Evolutionary conservation across 2,113 vertebrate genomes (phyloP).

Genomic region (Ivindomyrus marchei): DNA sequence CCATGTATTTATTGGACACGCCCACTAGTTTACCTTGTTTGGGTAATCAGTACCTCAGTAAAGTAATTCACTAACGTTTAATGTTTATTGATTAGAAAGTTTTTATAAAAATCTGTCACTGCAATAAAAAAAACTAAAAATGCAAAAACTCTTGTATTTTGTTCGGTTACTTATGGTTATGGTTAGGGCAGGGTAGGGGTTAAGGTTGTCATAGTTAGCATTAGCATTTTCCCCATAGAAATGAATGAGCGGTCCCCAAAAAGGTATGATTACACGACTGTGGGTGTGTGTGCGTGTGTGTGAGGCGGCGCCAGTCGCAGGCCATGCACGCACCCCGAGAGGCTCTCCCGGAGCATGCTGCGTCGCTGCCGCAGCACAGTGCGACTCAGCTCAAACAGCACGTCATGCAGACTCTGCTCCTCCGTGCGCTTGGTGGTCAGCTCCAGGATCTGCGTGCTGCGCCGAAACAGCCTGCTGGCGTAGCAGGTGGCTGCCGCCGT

Average conservation of each 20-base stretch:
- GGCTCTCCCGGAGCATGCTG: conserved; percentile 69
- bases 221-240: too few relatives aligned
- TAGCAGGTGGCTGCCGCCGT: conserved; percentile 93
- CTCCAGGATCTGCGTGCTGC: conserved; percentile 85
- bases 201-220: too few relatives aligned
- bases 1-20: not conserved
- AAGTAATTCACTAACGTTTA: not conserved
- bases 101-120: too few relatives aligned
- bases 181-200: too few relatives aligned
- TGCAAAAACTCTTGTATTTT: too few relatives aligned
- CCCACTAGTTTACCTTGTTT: not conserved
- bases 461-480: conserved; percentile 86
- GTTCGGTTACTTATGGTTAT: too few relatives aligned
- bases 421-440: conserved; percentile 89
- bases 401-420: conserved; percentile 88
- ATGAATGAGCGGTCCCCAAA: too few relatives aligned
- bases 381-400: conserved; percentile 87
- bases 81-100: not conserved
- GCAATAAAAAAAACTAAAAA: too few relatives aligned
- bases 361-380: conserved; percentile 73
- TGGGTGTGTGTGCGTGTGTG: not conserved
- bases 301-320: not conserved
- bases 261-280: too few relatives aligned
- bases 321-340: conserved; percentile 69
- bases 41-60: not conserved